Conservation (phyloP, 2,797 vertebrate genomes). For the Tangara arthus region DNA sequence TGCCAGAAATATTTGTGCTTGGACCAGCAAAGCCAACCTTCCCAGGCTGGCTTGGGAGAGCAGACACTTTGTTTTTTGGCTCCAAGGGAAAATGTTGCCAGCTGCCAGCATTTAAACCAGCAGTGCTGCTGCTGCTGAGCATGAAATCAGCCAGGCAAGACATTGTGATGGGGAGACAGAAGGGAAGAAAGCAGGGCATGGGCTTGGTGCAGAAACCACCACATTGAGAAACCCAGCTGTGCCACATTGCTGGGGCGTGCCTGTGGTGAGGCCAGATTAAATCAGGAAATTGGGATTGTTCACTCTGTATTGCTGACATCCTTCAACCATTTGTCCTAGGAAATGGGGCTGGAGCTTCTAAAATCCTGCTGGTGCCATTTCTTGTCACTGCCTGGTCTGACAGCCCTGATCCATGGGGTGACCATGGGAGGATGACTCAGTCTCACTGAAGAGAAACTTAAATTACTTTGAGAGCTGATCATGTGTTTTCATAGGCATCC, state of each 20-base stretch:
- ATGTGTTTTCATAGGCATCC: accelerated
- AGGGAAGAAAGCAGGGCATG: background rate
- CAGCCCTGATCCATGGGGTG: background rate
- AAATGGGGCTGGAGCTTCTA: background rate
- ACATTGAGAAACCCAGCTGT: background rate
- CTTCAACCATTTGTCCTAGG: background rate
- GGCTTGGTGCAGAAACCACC: background rate
- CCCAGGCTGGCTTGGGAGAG: background rate
- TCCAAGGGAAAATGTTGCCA: background rate
- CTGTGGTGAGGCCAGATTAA: background rate
- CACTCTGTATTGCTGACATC: background rate
- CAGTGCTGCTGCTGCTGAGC: background rate
- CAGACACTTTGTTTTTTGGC: background rate
- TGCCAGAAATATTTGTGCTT: slow-evolving; percentile 31
- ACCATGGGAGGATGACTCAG: background rate
- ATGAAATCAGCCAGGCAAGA: background rate
- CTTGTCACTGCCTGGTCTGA: background rate
- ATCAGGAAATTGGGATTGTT: background rate
- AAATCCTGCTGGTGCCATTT: background rate
- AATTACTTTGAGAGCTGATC: background rate
- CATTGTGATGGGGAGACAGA: background rate
- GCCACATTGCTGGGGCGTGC: background rate
- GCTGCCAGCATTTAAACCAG: background rate
- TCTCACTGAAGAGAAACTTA: background rate
- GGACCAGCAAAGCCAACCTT: background rate